Conservation (phyloP, 92 coral and sea anemone genomes). For the Chrysogorgia sp. region DNA sequence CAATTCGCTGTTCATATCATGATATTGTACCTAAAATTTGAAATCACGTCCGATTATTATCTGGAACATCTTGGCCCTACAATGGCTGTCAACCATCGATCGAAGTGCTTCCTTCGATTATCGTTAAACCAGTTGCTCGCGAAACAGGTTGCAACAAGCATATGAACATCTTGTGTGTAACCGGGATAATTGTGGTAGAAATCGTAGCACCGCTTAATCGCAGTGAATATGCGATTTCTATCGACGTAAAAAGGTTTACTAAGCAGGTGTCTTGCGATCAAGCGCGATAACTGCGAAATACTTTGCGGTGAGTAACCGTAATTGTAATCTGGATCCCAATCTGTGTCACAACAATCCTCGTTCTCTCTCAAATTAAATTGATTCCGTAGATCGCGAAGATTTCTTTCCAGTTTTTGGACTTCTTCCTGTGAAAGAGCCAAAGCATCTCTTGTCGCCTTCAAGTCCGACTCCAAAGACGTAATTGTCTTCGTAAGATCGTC, state of each 20-base stretch:
- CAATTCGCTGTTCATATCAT: background rate
- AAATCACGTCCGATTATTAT: background rate
- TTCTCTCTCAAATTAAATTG: conserved; percentile 54
- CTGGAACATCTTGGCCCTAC: conserved; percentile 69
- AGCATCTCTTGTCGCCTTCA: conserved; percentile 74
- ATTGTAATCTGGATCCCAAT: conserved; percentile 90
- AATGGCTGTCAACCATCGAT: conserved; percentile 75
- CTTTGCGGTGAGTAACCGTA: conserved; percentile 95
- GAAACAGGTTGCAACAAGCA: conserved; percentile 89
- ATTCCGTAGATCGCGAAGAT: conserved; percentile 69
- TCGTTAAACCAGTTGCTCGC: conserved; percentile 95
- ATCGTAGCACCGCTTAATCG: conserved; percentile 86
- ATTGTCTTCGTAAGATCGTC: conserved; percentile 68
- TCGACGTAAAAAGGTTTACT: conserved; percentile 84
- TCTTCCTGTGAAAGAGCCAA: conserved; percentile 76
- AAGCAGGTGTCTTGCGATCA: conserved; percentile 76
- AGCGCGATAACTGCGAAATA: conserved; percentile 72
- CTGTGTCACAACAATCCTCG: conserved; percentile 68
- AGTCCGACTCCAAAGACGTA: conserved; percentile 71
- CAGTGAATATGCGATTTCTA: conserved; percentile 67
- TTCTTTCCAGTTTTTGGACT: conserved; percentile 72
- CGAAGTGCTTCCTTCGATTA: conserved; percentile 70
- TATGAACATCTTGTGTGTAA: conserved; percentile 92
- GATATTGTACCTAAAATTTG: background rate
- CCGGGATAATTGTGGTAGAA: conserved; percentile 88